Evolutionary conservation across 2,797 vertebrate species (phyloP).

Genomic region (Tarsius wallacei): DNA sequence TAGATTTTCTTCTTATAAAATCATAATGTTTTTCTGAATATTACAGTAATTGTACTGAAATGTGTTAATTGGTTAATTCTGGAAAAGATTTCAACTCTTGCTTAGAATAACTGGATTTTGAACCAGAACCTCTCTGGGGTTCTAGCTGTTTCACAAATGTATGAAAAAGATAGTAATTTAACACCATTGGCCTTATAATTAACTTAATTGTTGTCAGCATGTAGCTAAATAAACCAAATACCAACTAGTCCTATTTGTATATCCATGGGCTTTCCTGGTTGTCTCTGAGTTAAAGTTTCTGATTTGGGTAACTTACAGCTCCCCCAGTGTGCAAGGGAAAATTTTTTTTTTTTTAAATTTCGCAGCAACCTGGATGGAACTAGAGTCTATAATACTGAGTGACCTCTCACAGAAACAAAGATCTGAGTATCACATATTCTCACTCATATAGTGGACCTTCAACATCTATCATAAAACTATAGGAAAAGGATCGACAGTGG

Average conservation of each 20-base stretch:
- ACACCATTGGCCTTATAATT: conserved; percentile 88
- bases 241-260: conserved; percentile 87
- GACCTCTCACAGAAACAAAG: too few species aligned
- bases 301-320: conserved; percentile 78
- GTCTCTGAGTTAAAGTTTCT: conserved; percentile 86
- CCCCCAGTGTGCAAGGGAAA: conserved; percentile 77
- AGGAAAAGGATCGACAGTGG: too few species aligned
- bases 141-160: conserved; percentile 79
- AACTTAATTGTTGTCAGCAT: conserved; percentile 90
- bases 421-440: too few species aligned
- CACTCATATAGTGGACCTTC: too few species aligned
- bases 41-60: conserved; percentile 17
- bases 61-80: conserved; percentile 42
- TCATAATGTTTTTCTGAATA: conserved; percentile 51
- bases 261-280: conserved; percentile 83
- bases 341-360: conserved; percentile 67
- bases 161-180: conserved; percentile 88
- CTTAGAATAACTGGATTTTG: conserved; percentile 82
- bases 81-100: conserved; percentile 73
- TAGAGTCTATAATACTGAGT: too few species aligned
- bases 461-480: too few species aligned
- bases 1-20: conserved; percentile 56
- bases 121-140: conserved; percentile 83
- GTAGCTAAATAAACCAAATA: conserved; percentile 89
- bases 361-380: too few species aligned